Evolutionary conservation across 2,113 vertebrate genomes (phyloP), one percentile per base, ranked within the genome.

Genomic region (Emydura subglobosa): DNA sequence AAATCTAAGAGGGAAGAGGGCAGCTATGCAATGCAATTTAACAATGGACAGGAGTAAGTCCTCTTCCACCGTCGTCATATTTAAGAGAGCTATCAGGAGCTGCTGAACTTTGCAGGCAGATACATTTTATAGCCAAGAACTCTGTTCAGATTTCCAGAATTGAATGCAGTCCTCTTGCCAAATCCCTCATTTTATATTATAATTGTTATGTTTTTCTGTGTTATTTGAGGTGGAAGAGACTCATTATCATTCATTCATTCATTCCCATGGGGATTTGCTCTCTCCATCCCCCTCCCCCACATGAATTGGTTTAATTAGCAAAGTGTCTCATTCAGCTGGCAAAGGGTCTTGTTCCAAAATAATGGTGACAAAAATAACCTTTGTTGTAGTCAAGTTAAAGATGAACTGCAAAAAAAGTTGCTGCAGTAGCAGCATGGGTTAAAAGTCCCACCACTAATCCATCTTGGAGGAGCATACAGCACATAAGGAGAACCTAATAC

Each of bases 131-230:
- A 83, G 55, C 31, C 53, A 88, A 79, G 54, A 92, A 42, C 24
- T 29, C 39, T 50, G 34, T 25, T 88, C 39, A 88, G 22, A 19
- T 83, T 79, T 88, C 79, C 74, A 79, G 61, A 68, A 83, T 34
- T 42, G 11, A 87, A 39, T 49, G 78, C 83, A 79, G 6, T 34
- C 25, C 74, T 79, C 72, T 57, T 79, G 25, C 51, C 54, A 74
- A 92, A 92, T 68, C 76, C 72, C 50, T 44, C 81, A 79, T 72
- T 82, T 80, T 84, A 57, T 83, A 79, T 68, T 87, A 7, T 83
- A 88, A 92, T 79, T 88, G 42, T 27, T 88, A 88, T 88, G 74
- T 88, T 92, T 88, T 79, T 39, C 50, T 88, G 21, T 92, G 81
- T 80, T 88, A 88, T 80, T 88, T 92, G 86, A 92, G 47, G 86